Evolutionary conservation across 2,888 invertebrate genomes (phyloP).

Genomic region (Acronicta aceris): DNA sequence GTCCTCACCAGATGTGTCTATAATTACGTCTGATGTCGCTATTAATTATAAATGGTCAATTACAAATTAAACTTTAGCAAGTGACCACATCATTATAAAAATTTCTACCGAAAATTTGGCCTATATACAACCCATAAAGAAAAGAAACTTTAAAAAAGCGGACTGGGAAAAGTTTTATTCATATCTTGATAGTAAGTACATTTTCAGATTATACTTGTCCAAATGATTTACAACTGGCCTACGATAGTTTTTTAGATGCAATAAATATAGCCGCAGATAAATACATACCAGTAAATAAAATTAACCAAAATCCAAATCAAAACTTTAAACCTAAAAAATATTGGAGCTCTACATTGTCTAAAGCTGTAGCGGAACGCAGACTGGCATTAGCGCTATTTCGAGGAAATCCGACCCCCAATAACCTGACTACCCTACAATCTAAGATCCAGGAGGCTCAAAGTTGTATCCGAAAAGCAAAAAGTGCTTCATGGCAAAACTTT

Average conservation of each 20-base stretch:
- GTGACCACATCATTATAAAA: too few species aligned
- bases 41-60: slow-evolving; percentile 5
- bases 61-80: too few species aligned
- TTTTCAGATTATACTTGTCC: too few species aligned
- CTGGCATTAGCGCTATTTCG: slow-evolving; percentile 45
- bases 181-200: too few species aligned
- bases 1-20: slow-evolving; percentile 49
- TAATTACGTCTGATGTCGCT: slow-evolving; percentile 31
- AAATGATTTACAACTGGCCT: too few species aligned
- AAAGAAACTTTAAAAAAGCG: slow-evolving; percentile 23
- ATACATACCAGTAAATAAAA: slow-evolving; percentile 38
- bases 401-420: slow-evolving; percentile 45
- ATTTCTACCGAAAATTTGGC: too few species aligned
- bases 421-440: slow-evolving; percentile 16
- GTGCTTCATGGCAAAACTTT: slow-evolving; percentile 20
- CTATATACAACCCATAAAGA: slow-evolving; percentile 35
- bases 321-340: slow-evolving; percentile 52
- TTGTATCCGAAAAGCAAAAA: background rate
- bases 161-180: too few species aligned
- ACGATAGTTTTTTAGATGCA: slow-evolving; percentile 3
- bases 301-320: slow-evolving; percentile 24
- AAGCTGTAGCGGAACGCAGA: slow-evolving; percentile 44
- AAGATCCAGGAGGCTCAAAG: too few species aligned
- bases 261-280: slow-evolving; percentile 32
- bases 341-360: slow-evolving; percentile 50